Evolutionary conservation across 64 coral and sea anemone genomes (phyloP).

Genomic region (Trachythela sp.): DNA sequence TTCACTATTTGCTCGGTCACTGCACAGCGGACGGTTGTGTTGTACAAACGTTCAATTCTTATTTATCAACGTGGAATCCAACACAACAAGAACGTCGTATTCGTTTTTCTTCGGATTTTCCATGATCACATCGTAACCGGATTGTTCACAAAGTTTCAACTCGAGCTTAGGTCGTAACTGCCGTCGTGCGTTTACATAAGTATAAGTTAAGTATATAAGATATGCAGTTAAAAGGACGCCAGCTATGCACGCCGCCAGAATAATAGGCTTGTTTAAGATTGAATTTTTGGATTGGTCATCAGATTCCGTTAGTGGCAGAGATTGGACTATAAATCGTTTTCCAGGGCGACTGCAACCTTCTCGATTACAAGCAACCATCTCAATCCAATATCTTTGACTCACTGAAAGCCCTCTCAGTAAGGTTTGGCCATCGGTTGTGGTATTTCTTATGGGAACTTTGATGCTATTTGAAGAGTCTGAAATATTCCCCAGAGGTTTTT

Average conservation of each 20-base stretch:
- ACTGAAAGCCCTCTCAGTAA: not conserved
- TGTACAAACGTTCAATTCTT: not conserved
- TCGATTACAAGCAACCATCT: not conserved
- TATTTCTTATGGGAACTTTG: not conserved
- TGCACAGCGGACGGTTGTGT: too few relatives aligned
- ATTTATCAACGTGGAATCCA: not conserved
- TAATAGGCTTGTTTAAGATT: not conserved
- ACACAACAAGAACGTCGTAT: not conserved
- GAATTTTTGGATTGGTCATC: not conserved
- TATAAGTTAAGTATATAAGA: not conserved
- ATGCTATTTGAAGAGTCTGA: not conserved
- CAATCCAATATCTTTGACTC: not conserved
- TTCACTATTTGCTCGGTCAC: too few relatives aligned
- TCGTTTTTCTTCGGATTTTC: not conserved
- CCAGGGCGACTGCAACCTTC: not conserved
- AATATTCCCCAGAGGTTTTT: not conserved
- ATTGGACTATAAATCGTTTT: not conserved
- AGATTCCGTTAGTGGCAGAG: not conserved
- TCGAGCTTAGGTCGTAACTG: not conserved
- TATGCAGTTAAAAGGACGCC: not conserved
- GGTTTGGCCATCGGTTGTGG: not conserved
- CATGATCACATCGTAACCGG: not conserved
- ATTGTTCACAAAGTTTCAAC: not conserved
- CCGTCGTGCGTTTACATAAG: not conserved
- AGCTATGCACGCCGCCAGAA: not conserved